These are phyloP conservation scores for Phthorimaea operculella DNA, from an alignment of 1,140 invertebrate genomes.

Conservation along the genomic window DNA sequence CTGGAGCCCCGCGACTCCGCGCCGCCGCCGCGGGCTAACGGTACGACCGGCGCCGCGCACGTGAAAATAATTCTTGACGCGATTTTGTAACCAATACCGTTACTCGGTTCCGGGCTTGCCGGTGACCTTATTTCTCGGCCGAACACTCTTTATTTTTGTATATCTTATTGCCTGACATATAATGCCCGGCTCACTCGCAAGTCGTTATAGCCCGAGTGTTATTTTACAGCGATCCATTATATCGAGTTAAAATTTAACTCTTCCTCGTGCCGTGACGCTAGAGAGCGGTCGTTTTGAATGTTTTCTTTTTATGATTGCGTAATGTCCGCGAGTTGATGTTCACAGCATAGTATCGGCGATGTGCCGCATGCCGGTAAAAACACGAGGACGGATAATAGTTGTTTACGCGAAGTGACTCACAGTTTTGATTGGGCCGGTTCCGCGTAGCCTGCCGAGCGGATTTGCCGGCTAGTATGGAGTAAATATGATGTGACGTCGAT, in stretches of 20 bases:
- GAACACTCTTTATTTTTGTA: constrained; percentile 56
- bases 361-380: neutral
- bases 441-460: constrained; percentile 31
- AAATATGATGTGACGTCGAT: constrained; percentile 39
- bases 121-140: constrained; percentile 59
- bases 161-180: constrained; percentile 39
- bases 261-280: neutral
- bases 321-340: neutral
- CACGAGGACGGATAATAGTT: constrained; percentile 20
- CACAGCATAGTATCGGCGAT: neutral
- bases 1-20: constrained; percentile 20
- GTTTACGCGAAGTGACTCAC: constrained; percentile 29
- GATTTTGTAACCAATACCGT: constrained; percentile 66
- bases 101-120: constrained; percentile 61
- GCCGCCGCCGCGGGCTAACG: constrained; percentile 38
- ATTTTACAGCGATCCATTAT: constrained; percentile 10
- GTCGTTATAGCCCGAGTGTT: constrained; percentile 12
- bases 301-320: constrained; percentile 6
- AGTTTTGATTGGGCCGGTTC: constrained; percentile 32
- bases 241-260: neutral
- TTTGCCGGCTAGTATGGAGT: constrained; percentile 15
- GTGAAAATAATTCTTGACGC: constrained; percentile 67
- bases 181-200: constrained; percentile 23
- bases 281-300: neutral
- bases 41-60: constrained; percentile 50